Conservation (phyloP, 2,797 vertebrate species). For the Gobio occitaniae region DNA sequence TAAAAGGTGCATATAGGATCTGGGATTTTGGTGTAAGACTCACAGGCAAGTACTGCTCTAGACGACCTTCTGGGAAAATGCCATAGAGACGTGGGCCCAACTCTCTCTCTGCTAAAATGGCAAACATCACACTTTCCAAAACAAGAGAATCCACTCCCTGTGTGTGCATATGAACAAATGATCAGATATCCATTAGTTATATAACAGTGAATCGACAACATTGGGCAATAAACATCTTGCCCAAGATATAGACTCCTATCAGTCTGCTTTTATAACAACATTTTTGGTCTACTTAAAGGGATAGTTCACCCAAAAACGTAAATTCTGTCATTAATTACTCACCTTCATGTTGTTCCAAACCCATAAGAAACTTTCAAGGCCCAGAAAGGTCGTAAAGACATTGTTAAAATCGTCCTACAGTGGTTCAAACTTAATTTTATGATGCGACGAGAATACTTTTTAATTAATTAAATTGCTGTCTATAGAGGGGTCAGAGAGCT, state of each 20-base stretch:
- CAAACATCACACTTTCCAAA: conserved; percentile 95
- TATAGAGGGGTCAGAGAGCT: too few species aligned
- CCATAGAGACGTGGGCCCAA: conserved; percentile 92
- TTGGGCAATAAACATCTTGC: background rate
- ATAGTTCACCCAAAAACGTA: too few species aligned
- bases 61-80: conserved; percentile 90
- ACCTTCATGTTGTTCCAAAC: too few species aligned
- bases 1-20: background rate
- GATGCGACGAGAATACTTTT: too few species aligned
- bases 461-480: too few species aligned
- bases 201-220: background rate
- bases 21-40: conserved; percentile 1
- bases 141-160: conserved; percentile 94
- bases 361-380: too few species aligned
- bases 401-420: too few species aligned
- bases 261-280: background rate
- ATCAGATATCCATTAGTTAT: background rate
- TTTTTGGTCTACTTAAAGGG: background rate
- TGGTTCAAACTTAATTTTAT: too few species aligned
- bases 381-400: too few species aligned
- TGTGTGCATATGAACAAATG: conserved; percentile 10
- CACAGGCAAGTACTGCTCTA: conserved; percentile 94
- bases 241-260: background rate
- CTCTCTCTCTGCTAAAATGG: conserved; percentile 90
- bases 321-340: too few species aligned